A percentile compares a stretch with the other conserved stretches of the same genome.
phyloP scores from a whole-genome alignment of 1,140 invertebrate genomes.

The Ephestia elutella region DNA sequence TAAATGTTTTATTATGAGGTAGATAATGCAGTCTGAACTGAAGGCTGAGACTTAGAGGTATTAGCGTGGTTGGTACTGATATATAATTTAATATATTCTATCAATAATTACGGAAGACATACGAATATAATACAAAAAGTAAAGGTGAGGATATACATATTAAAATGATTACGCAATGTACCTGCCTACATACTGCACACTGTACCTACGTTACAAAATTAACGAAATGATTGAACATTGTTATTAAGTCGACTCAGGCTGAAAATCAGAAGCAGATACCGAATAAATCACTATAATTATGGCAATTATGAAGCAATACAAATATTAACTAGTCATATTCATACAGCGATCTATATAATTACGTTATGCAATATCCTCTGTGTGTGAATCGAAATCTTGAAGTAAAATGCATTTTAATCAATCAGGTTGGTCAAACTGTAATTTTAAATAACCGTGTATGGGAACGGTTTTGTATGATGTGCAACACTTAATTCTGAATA shows the following conservation, averaged over 20 bases:
- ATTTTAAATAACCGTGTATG: not conserved
- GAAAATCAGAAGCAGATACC: not conserved
- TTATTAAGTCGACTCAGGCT: not conserved
- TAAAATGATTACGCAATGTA: not conserved
- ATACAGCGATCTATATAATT: not conserved
- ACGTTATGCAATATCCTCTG: conserved; percentile 3
- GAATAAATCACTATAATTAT: conserved; percentile 1
- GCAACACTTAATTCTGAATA: too few species aligned
- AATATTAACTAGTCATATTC: conserved; percentile 13
- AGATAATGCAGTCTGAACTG: too few species aligned
- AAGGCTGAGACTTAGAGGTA: too few species aligned
- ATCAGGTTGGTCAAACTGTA: not conserved
- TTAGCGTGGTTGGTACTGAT: too few species aligned
- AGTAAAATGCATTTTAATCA: not conserved
- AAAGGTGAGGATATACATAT: not conserved
- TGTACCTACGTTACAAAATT: not conserved
- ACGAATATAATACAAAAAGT: too few species aligned
- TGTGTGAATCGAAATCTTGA: conserved; percentile 9
- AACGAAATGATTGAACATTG: not conserved
- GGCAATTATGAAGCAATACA: conserved; percentile 3
- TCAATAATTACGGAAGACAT: not conserved
- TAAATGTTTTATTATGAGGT: too few species aligned
- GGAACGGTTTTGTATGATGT: too few species aligned
- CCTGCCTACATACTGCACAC: not conserved
- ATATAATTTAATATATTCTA: too few species aligned